Conservation (phyloP, 2,113 vertebrate species). For the Entelurus aequoreus region DNA sequence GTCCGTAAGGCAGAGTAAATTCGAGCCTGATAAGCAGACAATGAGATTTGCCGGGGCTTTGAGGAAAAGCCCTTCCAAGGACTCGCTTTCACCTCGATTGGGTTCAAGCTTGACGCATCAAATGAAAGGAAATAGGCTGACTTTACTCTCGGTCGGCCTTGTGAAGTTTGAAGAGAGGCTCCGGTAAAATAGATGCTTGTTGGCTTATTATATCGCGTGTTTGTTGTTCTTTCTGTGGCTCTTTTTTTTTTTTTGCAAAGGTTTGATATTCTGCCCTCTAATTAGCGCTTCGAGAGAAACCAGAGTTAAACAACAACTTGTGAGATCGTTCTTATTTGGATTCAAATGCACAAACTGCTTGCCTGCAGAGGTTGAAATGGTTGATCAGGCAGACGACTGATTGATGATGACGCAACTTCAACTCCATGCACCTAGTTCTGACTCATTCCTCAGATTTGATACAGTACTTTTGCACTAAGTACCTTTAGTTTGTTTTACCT, state of each 20-base stretch:
- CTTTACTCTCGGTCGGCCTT: slow-evolving; percentile 1
- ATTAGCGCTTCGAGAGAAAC: too few relatives aligned
- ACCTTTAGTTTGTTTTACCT: too few relatives aligned
- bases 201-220: neutral
- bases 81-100: slow-evolving; percentile 43
- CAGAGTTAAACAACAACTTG: too few relatives aligned
- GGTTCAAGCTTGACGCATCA: slow-evolving; percentile 38
- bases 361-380: neutral
- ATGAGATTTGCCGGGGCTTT: slow-evolving; percentile 48
- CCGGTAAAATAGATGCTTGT: neutral
- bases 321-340: neutral
- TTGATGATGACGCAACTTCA: neutral
- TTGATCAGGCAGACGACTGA: neutral
- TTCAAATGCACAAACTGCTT: neutral
- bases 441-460: neutral
- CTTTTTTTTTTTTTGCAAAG: neutral
- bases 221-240: neutral
- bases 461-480: too few relatives aligned
- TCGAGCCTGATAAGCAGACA: slow-evolving; percentile 55
- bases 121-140: slow-evolving; percentile 13
- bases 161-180: slow-evolving; percentile 1
- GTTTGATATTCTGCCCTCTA: neutral
- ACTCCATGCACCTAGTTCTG: neutral
- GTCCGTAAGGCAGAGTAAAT: slow-evolving; percentile 53
- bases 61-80: slow-evolving; percentile 50